A percentile compares a stretch with the other conserved stretches of the same genome.
Conservation (phyloP, 2,888 invertebrate genomes). For the Drosophila sordidapex region DNA sequence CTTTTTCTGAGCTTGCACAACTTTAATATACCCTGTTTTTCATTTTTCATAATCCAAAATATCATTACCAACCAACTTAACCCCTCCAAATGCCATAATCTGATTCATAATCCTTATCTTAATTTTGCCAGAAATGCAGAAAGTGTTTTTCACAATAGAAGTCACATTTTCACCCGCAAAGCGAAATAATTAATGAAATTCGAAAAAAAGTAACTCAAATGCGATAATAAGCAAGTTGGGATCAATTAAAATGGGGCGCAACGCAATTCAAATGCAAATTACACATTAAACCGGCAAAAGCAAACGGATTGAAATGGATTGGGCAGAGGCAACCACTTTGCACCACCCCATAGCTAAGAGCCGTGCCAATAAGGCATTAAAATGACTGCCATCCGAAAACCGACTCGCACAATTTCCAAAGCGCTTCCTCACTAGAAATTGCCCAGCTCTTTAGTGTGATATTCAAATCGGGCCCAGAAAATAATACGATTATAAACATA, state of each 20-base stretch:
- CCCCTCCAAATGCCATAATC: background rate
- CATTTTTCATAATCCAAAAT: background rate
- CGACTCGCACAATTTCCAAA: slow-evolving; percentile 28
- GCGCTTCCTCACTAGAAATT: slow-evolving; percentile 55
- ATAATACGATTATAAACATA: slow-evolving; percentile 49
- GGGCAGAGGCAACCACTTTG: slow-evolving; percentile 34
- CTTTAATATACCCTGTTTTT: background rate
- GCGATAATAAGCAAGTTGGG: slow-evolving; percentile 31
- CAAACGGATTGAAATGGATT: background rate
- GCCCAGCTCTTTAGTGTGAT: slow-evolving; percentile 16
- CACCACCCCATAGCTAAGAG: slow-evolving; percentile 31
- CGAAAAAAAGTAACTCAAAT: slow-evolving; percentile 7
- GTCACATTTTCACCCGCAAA: background rate
- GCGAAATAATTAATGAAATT: slow-evolving; percentile 4
- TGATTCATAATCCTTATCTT: background rate
- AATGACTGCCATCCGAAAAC: slow-evolving; percentile 55
- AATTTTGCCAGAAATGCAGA: background rate
- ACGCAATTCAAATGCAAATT: slow-evolving; percentile 49
- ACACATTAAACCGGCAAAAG: slow-evolving; percentile 6
- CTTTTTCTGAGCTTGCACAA: background rate
- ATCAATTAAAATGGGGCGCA: slow-evolving; percentile 57
- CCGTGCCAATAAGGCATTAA: slow-evolving; percentile 64
- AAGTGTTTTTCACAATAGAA: background rate
- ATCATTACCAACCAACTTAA: background rate
- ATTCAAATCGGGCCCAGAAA: slow-evolving; percentile 55